These are phyloP conservation scores for Polypterus bichir DNA, from an alignment of 2,113 vertebrate genomes.

Conservation along the genomic window DNA sequence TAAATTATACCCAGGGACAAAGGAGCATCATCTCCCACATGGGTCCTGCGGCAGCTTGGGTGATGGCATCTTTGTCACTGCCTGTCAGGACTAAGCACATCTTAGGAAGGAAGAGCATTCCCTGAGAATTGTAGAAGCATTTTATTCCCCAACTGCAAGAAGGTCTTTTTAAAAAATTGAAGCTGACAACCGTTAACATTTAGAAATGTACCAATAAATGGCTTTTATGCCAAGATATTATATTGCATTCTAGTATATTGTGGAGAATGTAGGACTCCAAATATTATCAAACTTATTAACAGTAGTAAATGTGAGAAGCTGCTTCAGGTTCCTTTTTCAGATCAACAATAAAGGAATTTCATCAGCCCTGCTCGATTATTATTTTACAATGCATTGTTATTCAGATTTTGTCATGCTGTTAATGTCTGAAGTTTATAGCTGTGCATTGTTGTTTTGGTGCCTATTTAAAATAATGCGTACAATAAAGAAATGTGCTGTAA, in stretches of 20 bases:
- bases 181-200: conserved; percentile 75
- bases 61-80: conserved; percentile 62
- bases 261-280: conserved; percentile 12
- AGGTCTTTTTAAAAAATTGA: conserved; percentile 58
- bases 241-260: conserved; percentile 32
- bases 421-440: too few species aligned
- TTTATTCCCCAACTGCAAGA: conserved; percentile 51
- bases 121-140: conserved; percentile 39
- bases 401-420: too few species aligned
- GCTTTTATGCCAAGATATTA: conserved; percentile 47
- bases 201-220: conserved; percentile 67
- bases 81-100: conserved; percentile 41
- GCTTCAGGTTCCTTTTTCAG: conserved; percentile 10
- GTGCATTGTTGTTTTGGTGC: too few species aligned
- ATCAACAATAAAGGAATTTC: too few species aligned
- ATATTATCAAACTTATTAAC: too few species aligned
- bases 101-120: conserved; percentile 29
- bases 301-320: conserved; percentile 19
- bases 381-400: too few species aligned
- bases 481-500: too few species aligned
- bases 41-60: conserved; percentile 33
- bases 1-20: conserved; percentile 36
- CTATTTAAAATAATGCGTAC: too few species aligned
- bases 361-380: too few species aligned
- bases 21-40: conserved; percentile 25